Evolutionary conservation across 2,797 vertebrate genomes (phyloP).

Genomic region (Sorex maritimensis): DNA sequence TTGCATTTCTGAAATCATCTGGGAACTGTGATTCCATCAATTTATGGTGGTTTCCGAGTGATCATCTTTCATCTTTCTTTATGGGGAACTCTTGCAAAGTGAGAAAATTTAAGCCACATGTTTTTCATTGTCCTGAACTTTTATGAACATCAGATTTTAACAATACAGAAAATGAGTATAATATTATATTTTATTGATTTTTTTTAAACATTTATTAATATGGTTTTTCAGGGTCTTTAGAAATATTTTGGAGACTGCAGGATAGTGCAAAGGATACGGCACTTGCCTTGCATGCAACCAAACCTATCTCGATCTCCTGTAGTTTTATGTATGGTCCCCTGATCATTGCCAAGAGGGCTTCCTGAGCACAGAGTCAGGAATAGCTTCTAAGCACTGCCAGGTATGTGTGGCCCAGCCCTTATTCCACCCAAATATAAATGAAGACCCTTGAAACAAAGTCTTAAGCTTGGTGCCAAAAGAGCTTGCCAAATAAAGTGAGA

Average conservation of each 20-base stretch:
- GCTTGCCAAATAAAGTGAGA: slow-evolving; percentile 5
- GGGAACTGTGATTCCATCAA: background rate
- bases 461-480: slow-evolving; percentile 10
- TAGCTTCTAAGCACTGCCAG: no score
- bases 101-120: slow-evolving; percentile 52
- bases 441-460: background rate
- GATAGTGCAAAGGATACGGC: no score
- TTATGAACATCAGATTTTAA: background rate
- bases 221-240: background rate
- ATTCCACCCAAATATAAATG: background rate
- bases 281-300: no score
- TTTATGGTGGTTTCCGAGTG: background rate
- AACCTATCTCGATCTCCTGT: no score
- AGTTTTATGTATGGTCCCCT: no score
- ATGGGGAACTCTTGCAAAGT: slow-evolving; percentile 22
- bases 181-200: slow-evolving; percentile 6
- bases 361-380: no score
- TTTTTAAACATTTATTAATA: slow-evolving; percentile 47
- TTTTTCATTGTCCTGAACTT: background rate
- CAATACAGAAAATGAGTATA: background rate
- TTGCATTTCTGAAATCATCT: slow-evolving; percentile 36
- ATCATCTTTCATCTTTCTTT: background rate
- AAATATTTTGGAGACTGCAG: no score
- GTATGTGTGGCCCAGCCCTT: no score
- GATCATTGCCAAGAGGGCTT: no score